phyloP scores from a whole-genome alignment of 2,797 vertebrate genomes.

The Taeniopygia guttata region DNA sequence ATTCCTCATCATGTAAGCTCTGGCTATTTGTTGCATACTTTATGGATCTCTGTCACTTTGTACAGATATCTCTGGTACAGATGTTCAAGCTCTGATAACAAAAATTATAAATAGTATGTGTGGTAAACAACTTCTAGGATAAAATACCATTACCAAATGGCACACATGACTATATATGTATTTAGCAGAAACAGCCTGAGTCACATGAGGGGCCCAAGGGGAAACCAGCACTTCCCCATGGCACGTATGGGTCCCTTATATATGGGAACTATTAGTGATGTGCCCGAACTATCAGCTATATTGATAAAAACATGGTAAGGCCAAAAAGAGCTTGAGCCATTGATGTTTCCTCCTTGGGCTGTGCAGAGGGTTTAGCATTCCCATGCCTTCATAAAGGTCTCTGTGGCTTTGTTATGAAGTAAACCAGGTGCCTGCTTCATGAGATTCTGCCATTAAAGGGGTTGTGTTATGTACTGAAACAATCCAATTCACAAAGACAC shows the following conservation, averaged over 20 bases:
- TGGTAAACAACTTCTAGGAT: background rate
- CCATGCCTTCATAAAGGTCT: background rate
- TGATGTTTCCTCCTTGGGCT: background rate
- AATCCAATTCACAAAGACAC: background rate
- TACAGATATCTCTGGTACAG: background rate
- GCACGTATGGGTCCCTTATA: accelerated
- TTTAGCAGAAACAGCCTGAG: background rate
- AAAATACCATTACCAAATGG: background rate
- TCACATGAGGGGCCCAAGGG: background rate
- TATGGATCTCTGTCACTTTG: background rate
- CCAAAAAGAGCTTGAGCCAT: background rate
- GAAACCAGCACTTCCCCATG: background rate
- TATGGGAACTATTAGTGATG: background rate
- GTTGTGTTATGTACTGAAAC: background rate
- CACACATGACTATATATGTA: background rate
- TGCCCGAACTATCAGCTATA: background rate
- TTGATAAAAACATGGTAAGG: background rate
- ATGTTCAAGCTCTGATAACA: background rate
- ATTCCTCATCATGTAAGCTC: background rate
- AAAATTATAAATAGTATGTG: background rate
- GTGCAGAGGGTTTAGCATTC: accelerated
- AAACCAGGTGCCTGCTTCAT: background rate
- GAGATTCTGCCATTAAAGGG: background rate
- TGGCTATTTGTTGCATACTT: background rate
- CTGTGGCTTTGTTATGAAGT: background rate